Conservation (phyloP, 2,797 vertebrate genomes). For the Pseudomugil tenellus region DNA sequence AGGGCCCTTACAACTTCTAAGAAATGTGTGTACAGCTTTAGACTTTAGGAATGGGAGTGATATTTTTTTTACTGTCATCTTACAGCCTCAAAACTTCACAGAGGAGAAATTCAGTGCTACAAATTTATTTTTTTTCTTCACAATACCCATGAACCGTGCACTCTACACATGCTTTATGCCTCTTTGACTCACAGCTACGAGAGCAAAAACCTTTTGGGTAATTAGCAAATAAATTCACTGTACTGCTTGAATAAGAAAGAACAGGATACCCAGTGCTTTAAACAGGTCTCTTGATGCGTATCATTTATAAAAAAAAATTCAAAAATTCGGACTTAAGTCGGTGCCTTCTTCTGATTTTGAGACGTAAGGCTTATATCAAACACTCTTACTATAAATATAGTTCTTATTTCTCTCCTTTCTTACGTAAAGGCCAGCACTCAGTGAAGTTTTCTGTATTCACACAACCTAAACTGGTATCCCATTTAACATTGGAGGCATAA, state of each 20-base stretch:
- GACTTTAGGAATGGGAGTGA: constrained; percentile 50
- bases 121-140: constrained; percentile 20
- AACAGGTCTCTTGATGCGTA: constrained; percentile 66
- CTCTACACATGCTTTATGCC: constrained; percentile 44
- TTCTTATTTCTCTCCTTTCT: constrained; percentile 65
- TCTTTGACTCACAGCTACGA: constrained; percentile 36
- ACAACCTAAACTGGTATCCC: constrained; percentile 41
- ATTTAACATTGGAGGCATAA: constrained; percentile 38
- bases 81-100: constrained; percentile 62
- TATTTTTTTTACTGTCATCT: constrained; percentile 56
- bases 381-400: constrained; percentile 59
- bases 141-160: constrained; percentile 51
- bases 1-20: constrained; percentile 56
- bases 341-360: constrained; percentile 77
- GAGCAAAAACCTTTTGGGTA: constrained; percentile 41
- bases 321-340: constrained; percentile 75
- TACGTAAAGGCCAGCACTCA: constrained; percentile 57
- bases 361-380: constrained; percentile 65
- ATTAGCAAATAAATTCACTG: constrained; percentile 52
- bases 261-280: constrained; percentile 81
- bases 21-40: constrained; percentile 51
- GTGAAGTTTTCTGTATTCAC: constrained; percentile 51
- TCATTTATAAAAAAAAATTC: constrained; percentile 49
- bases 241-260: constrained; percentile 49
- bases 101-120: constrained; percentile 34